Conservation (phyloP, 2,888 invertebrate genomes). For the Catocala nupta region DNA sequence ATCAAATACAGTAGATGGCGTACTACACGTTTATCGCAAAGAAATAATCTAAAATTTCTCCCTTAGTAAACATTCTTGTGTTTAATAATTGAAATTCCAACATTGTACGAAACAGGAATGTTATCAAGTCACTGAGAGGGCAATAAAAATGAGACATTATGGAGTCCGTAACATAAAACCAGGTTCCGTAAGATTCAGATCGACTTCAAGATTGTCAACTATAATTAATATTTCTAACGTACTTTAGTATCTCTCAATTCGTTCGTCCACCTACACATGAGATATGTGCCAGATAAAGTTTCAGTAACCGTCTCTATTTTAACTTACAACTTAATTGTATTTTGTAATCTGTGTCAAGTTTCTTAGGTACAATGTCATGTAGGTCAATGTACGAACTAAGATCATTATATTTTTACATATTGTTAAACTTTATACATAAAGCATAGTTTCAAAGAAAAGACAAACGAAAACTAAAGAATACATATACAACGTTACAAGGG, state of each 20-base stretch:
- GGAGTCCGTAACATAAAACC: slow-evolving; percentile 47
- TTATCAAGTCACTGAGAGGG: slow-evolving; percentile 38
- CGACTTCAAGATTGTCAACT: slow-evolving; percentile 41
- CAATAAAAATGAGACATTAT: slow-evolving; percentile 48
- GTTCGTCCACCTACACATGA: slow-evolving; percentile 31
- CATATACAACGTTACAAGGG: too few species aligned
- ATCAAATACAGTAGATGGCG: not conserved
- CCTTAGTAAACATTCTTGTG: slow-evolving; percentile 17
- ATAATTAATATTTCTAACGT: slow-evolving; percentile 52
- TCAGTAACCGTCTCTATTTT: slow-evolving; percentile 20
- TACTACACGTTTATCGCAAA: slow-evolving; percentile 7
- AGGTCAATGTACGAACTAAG: too few species aligned
- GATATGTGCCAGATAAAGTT: slow-evolving; percentile 26
- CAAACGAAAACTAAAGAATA: too few species aligned
- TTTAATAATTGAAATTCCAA: slow-evolving; percentile 37
- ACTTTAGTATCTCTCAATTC: slow-evolving; percentile 48
- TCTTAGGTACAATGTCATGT: too few species aligned
- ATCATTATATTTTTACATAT: too few species aligned
- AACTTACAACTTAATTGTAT: slow-evolving; percentile 25
- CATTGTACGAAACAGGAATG: slow-evolving; percentile 45
- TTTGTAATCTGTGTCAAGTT: not conserved
- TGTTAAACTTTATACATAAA: too few species aligned
- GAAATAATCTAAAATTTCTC: slow-evolving; percentile 18
- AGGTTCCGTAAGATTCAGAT: slow-evolving; percentile 37
- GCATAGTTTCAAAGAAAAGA: too few species aligned